These are phyloP conservation scores for Peromyscus aztecus DNA, from an alignment of 2,797 vertebrate genomes.

Conservation along the genomic window DNA sequence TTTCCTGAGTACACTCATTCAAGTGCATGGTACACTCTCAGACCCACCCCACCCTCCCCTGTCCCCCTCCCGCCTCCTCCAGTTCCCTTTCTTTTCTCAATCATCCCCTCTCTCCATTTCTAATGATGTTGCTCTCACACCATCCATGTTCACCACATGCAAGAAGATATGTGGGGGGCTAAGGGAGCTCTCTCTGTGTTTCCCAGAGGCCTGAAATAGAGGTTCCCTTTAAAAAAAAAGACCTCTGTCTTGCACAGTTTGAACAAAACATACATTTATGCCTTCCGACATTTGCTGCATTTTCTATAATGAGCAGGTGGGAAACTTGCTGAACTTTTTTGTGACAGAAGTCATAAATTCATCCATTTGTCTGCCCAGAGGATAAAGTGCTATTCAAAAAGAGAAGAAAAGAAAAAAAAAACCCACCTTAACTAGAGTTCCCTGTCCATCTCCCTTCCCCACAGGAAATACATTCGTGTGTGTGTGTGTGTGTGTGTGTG, in stretches of 20 bases:
- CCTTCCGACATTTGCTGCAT: not conserved
- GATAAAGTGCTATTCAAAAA: not conserved
- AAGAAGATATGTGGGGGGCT: not conserved
- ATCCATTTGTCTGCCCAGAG: not conserved
- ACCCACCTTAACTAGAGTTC: not conserved
- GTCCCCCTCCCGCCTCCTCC: too few species aligned
- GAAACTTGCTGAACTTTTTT: slow-evolving; percentile 33
- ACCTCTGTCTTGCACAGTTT: not conserved
- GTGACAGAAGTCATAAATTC: slow-evolving; percentile 38
- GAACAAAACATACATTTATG: slow-evolving; percentile 13
- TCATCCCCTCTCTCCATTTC: not conserved
- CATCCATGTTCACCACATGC: not conserved
- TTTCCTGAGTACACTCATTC: not conserved
- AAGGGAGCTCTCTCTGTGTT: not conserved
- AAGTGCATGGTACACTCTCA: not conserved
- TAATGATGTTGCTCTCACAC: not conserved
- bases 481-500: not conserved
- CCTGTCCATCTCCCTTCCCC: not conserved
- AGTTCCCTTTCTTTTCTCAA: rapidly evolving
- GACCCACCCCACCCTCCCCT: not conserved
- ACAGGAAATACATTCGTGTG: not conserved
- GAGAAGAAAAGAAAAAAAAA: not conserved
- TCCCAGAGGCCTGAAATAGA: not conserved
- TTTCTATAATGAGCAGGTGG: slow-evolving; percentile 49
- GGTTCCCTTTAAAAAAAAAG: not conserved